phyloP scores from a whole-genome alignment of 2,113 vertebrate genomes.

The Labeo rohita region DNA sequence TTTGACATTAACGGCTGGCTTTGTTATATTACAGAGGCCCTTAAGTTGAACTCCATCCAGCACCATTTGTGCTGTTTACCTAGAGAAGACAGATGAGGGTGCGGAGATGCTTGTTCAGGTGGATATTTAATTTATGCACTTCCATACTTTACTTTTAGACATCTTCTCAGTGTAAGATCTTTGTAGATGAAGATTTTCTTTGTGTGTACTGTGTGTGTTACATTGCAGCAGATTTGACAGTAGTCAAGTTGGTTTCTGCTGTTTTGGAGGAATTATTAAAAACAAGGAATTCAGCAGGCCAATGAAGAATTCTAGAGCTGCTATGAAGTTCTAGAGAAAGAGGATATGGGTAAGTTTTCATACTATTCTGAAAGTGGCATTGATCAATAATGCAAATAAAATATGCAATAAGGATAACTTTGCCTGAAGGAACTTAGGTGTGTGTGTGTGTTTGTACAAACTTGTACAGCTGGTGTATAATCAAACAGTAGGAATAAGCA shows the following conservation, averaged over 20 bases:
- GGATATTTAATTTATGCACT: background rate
- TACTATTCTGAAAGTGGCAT: background rate
- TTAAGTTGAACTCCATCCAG: conserved; percentile 9
- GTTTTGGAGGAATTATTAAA: too few species aligned
- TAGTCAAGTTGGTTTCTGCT: conserved; percentile 16
- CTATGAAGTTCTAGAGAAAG: conserved; percentile 37
- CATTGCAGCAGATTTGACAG: conserved; percentile 18
- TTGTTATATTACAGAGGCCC: conserved; percentile 6
- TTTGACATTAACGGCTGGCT: background rate
- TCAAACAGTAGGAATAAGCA: background rate
- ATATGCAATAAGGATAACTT: background rate
- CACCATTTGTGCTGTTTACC: conserved; percentile 37
- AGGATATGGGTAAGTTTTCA: conserved; percentile 24
- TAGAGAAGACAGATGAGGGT: conserved; percentile 27
- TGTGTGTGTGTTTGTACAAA: background rate
- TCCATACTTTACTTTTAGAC: background rate
- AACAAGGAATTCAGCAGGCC: conserved; percentile 2
- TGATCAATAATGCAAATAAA: background rate
- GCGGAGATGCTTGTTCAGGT: conserved; percentile 30
- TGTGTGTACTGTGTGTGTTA: background rate
- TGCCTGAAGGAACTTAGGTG: conserved; percentile 26
- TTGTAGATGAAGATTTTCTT: background rate
- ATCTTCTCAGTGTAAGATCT: background rate
- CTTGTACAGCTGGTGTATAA: background rate
- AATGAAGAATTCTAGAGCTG: conserved; percentile 36